Base-by-base conservation (phyloP, 92 coral and sea anemone genomes). In the Epizoanthus fatuus region DNA sequence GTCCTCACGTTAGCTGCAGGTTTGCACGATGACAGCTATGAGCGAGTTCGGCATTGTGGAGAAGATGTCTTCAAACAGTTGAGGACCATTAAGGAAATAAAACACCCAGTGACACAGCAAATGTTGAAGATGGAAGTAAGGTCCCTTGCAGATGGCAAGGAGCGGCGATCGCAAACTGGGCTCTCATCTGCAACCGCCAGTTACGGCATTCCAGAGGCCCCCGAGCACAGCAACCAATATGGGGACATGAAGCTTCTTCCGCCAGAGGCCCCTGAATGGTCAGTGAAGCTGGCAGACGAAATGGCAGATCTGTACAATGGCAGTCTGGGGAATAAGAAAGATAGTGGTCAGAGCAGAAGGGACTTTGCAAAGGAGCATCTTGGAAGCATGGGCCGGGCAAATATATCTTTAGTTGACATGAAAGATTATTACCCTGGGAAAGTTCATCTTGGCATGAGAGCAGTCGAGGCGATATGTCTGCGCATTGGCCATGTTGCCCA, bases 171-270 rank as follows among this genome's bases (percentile, higher is more conserved):
- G 1, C 44, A 51, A 17, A 59, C 85, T n/a, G 85, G 85, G 35
- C 29, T 47, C 32, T 47, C 62, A 39, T 81, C 78, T 6, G 73
- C 79, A 22, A 83, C 67, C 40, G 51, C 87, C 17, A 67, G 80
- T 7, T 70, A 49, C 64, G 68, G 57, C 19, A 83, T 83, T 56
- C 87, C 87, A n/a, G 87, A 83, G 37, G 69, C 69, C 49, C 87
- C 87, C 25, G 87, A 83, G 25, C 80, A 70, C 42, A 9, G 52
- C 38, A 67, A 19, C 74, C 57, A 69, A 67, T 22, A 53, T 51
- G 87, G 87, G 17, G 75, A 83, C 49, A 71, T 71, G 87, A 68
- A 68, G 53, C 19, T 70, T 35, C 65, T 81, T 16, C 56, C 72
- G 32, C 59, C 86, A 32, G 58, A 56, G 42, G 63, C 45, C 35